Conservation (phyloP, 2,797 vertebrate genomes). For the Aeoliscus strigatus region DNA sequence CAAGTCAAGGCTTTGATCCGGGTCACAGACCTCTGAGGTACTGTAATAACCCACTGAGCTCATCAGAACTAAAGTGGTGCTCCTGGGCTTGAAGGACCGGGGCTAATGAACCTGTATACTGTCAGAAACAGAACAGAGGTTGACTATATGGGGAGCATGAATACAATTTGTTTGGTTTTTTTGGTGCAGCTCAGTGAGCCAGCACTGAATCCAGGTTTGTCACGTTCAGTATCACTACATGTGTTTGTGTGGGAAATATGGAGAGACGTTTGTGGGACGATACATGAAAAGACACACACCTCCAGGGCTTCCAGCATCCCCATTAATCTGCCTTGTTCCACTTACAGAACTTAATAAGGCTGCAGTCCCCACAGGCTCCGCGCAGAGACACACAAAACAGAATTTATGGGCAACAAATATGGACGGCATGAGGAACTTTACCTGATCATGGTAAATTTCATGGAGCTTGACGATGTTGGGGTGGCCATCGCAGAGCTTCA, state of each 20-base stretch:
- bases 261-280: slow-evolving; percentile 42
- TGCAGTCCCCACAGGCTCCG: slow-evolving; percentile 21
- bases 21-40: slow-evolving; percentile 64
- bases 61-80: slow-evolving; percentile 69
- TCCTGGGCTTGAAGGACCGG: slow-evolving; percentile 48
- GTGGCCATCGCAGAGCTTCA: slow-evolving; percentile 94
- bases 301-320: slow-evolving; percentile 33
- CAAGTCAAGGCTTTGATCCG: slow-evolving; percentile 66
- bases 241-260: slow-evolving; percentile 39
- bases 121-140: slow-evolving; percentile 34
- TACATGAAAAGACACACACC: slow-evolving; percentile 25
- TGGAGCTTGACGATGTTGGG: slow-evolving; percentile 95
- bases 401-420: slow-evolving; percentile 5
- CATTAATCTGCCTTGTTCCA: slow-evolving; percentile 61
- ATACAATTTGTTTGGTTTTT: slow-evolving; percentile 28
- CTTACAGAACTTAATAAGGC: slow-evolving; percentile 61
- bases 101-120: slow-evolving; percentile 64
- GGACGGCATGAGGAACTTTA: slow-evolving; percentile 39
- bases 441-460: slow-evolving; percentile 97
- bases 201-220: slow-evolving; percentile 38
- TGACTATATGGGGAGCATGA: slow-evolving; percentile 27
- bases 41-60: slow-evolving; percentile 70
- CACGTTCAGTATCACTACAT: slow-evolving; percentile 29
- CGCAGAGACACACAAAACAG: slow-evolving; percentile 15
- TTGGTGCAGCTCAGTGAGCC: slow-evolving; percentile 36